phyloP scores from a whole-genome alignment of 53 echinoderm and acorn worm species.

The Crossaster papposus region DNA sequence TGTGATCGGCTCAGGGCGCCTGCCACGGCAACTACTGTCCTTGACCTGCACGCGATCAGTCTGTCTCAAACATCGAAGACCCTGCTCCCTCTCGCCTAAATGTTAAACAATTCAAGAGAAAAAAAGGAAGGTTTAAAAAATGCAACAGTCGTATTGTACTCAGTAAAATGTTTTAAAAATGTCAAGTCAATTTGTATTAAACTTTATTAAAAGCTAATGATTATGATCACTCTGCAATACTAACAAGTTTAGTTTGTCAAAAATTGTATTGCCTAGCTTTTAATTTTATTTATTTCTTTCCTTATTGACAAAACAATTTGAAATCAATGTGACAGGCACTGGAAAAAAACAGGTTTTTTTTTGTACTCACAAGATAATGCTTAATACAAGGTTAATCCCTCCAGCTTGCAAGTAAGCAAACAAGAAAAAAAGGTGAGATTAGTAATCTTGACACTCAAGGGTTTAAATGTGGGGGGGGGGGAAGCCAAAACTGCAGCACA shows the following conservation, averaged over 20 bases:
- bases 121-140: neutral
- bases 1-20: constrained; percentile 57
- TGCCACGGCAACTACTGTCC: constrained; percentile 52
- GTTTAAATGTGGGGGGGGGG: neutral
- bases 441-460: neutral
- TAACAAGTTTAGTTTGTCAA: no score
- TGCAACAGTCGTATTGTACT: no score
- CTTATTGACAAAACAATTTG: neutral
- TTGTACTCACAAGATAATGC: constrained; percentile 26
- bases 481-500: neutral
- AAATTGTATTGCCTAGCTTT: neutral
- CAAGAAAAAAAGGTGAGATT: neutral
- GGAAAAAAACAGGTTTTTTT: neutral
- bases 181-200: no score
- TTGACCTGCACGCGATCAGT: constrained; percentile 67
- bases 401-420: constrained; percentile 10
- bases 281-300: neutral
- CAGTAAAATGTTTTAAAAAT: no score
- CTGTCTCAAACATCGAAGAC: constrained; percentile 59
- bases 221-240: no score
- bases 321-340: neutral
- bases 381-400: constrained; percentile 4
- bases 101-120: neutral
- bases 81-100: constrained; percentile 46
- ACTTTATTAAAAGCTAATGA: no score